Evolutionary conservation across 1,140 invertebrate genomes (phyloP), one percentile per base, ranked within the genome.

Genomic region (Micrasema minimum): DNA sequence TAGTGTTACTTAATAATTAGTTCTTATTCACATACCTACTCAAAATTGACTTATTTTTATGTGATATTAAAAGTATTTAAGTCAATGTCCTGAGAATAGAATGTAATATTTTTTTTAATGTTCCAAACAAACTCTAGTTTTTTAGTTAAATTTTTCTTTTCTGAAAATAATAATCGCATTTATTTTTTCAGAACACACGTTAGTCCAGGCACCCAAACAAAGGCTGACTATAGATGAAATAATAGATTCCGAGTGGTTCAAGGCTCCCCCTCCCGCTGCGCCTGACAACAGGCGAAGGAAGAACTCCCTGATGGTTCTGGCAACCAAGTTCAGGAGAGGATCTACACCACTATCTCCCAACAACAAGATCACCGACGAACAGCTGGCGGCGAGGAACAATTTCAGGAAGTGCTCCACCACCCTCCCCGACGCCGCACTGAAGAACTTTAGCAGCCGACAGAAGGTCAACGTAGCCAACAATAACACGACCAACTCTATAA

Each of bases 191-290:
- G 82, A 83, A 77, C 80, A 81, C 57, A 82, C 82, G 61, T 73
- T 83, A 51, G 80, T 83, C 10, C 82, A 83, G 72, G 76, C 80
- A 57, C 81, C 82, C 43, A 77, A 76, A 35, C 79, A 82, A 43
- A 75, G 82, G 68, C 80, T 82, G 57, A 79, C 77, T 35, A 77
- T 83, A 11, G 80, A 82, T 59, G 80, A 83, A 69, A 82, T 83
- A 66, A 70, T 83, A 16, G 78, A 77, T 69, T 80, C 79, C 66
- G 82, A 83, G 77, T 83, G 82, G 69, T 78, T 83, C 31, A 78
- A 77, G 37, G 76, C 77, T 53, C 79, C 80, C 35, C 72, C 81
- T 35, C 80, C 80, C 35, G 76, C 70, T 4, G 79, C 79, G 22
- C 76, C 80, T 18, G 80, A 79, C 79, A 69, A 79, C 78, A 6